These are phyloP conservation scores for Numida meleagris DNA, from an alignment of 2,113 vertebrate genomes.

Conservation along the genomic window DNA sequence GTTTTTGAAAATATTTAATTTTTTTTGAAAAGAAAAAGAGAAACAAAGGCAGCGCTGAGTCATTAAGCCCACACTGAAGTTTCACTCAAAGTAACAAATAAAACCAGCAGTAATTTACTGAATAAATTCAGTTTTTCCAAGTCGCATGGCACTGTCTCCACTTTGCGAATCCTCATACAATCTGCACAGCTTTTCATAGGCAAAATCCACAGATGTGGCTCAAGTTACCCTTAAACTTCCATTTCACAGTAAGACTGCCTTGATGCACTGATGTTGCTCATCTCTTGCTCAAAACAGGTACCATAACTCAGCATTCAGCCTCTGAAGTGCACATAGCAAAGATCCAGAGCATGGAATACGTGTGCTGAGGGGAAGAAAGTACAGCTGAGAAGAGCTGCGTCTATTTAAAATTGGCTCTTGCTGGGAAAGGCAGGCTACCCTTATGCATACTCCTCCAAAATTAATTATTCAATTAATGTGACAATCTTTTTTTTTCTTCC, in stretches of 20 bases:
- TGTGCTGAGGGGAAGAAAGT: background rate
- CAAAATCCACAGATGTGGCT: background rate
- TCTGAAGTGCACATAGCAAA: background rate
- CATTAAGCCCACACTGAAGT: background rate
- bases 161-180: background rate
- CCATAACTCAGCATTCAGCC: background rate
- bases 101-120: background rate
- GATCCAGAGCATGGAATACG: background rate
- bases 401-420: background rate
- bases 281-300: background rate
- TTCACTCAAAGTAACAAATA: background rate
- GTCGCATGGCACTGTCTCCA: too few species aligned
- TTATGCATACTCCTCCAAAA: background rate
- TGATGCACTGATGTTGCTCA: background rate
- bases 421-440: background rate
- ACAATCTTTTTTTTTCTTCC: too few species aligned
- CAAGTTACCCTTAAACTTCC: background rate
- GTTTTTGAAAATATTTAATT: background rate
- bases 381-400: background rate
- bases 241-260: background rate
- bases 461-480: background rate
- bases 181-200: too few species aligned
- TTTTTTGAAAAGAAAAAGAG: background rate
- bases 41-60: background rate
- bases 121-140: background rate